Conservation (phyloP, 2,888 invertebrate species). For the Margaritifera margaritifera region DNA sequence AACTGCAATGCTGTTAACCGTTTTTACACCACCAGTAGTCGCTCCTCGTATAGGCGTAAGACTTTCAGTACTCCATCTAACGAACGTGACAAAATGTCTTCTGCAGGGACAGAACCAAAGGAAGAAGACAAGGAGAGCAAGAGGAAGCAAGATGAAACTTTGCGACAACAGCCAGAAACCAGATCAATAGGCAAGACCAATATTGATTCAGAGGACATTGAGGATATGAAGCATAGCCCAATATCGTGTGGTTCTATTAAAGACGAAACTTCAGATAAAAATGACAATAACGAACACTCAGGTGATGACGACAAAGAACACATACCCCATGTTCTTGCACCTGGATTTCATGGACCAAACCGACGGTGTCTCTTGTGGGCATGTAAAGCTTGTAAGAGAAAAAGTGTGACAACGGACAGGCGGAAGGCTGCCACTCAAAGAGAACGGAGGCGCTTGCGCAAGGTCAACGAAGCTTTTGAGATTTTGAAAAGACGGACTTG, state of each 20-base stretch:
- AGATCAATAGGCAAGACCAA: constrained; percentile 5
- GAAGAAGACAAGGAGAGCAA: constrained; percentile 22
- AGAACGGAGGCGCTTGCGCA: constrained; percentile 91
- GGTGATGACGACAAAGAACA: constrained; percentile 55
- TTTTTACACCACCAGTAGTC: constrained; percentile 2
- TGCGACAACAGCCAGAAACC: too few species aligned
- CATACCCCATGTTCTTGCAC: constrained; percentile 72
- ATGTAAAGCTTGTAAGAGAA: constrained; percentile 94
- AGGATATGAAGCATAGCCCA: constrained; percentile 39
- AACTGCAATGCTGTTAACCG: constrained; percentile 29
- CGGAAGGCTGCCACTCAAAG: constrained; percentile 97
- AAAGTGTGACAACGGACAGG: constrained; percentile 95
- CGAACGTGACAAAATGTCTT: constrained; percentile 6
- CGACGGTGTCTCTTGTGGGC: constrained; percentile 93
- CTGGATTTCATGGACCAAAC: constrained; percentile 74
- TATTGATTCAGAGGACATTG: constrained; percentile 17
- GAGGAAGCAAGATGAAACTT: not conserved
- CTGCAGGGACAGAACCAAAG: constrained; percentile 3
- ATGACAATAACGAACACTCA: constrained; percentile 48
- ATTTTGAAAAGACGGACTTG: constrained; percentile 92
- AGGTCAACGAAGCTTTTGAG: constrained; percentile 99
- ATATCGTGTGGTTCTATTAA: constrained; percentile 40
- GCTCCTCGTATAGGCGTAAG: too few species aligned
- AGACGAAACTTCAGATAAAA: constrained; percentile 41
- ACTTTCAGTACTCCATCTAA: too few species aligned